Percentiles rank a stretch among this genome's conserved stretches.
These are phyloP conservation scores for Echinops telfairi DNA, from an alignment of 2,113 vertebrate genomes.

Conservation along the genomic window DNA sequence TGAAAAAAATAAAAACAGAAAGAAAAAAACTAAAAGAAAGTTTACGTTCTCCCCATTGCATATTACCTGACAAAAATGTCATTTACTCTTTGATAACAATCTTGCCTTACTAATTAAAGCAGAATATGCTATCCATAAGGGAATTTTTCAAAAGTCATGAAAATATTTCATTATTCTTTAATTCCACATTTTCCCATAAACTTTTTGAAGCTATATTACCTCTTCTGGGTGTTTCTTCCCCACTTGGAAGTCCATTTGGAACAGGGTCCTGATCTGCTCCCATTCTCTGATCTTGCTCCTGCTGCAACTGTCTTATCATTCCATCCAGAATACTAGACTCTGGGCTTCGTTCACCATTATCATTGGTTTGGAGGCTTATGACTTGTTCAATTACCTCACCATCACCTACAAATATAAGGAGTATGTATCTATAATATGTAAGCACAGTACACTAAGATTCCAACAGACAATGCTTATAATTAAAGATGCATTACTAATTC, in stretches of 20 bases:
- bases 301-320: conserved; percentile 93
- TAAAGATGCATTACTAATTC: neutral
- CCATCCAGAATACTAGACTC: conserved; percentile 92
- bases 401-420: conserved; percentile 87
- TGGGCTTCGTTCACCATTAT: conserved; percentile 89
- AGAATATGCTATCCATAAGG: neutral
- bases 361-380: conserved; percentile 94
- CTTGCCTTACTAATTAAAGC: neutral
- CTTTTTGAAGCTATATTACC: conserved; percentile 82
- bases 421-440: neutral
- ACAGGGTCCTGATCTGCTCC: conserved; percentile 78
- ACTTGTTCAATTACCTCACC: conserved; percentile 98
- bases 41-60: no score
- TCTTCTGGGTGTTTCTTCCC: conserved; percentile 92
- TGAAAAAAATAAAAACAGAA: no score
- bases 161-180: no score
- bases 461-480: neutral
- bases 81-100: no score
- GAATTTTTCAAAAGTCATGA: no score
- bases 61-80: no score
- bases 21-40: no score
- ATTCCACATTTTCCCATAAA: no score
- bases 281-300: conserved; percentile 90
- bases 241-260: conserved; percentile 75
- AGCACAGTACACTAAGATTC: neutral